These are phyloP conservation scores for Enteromius mattozi DNA, from an alignment of 2,797 vertebrate genomes.

Conservation along the genomic window DNA sequence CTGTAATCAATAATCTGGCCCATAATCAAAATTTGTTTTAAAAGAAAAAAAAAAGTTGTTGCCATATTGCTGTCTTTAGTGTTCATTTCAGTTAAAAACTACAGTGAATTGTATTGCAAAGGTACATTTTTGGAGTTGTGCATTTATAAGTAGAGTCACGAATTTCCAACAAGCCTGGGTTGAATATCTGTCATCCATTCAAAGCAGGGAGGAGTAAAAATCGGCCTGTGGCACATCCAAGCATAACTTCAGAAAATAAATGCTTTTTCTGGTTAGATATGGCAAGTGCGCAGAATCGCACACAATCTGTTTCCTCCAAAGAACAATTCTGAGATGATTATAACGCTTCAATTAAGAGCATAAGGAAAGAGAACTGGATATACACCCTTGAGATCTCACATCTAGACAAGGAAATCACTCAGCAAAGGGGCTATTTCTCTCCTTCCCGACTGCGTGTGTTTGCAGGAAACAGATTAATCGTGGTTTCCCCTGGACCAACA, in stretches of 20 bases:
- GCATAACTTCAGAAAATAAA: conserved; percentile 11
- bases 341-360: conserved; percentile 60
- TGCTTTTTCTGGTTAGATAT: background rate
- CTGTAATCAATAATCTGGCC: background rate
- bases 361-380: conserved; percentile 10
- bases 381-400: conserved; percentile 21
- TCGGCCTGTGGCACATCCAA: background rate
- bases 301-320: conserved; percentile 15
- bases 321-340: conserved; percentile 45
- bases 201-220: conserved; percentile 20
- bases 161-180: background rate
- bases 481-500: conserved; percentile 37
- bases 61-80: background rate
- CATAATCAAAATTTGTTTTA: background rate
- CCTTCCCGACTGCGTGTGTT: conserved; percentile 20
- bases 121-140: background rate
- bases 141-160: background rate
- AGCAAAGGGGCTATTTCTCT: conserved; percentile 33
- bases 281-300: conserved; percentile 2
- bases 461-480: conserved; percentile 49
- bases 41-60: background rate
- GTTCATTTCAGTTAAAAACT: background rate
- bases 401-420: conserved; percentile 45
- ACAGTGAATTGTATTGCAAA: background rate
- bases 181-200: conserved; percentile 60